Conservation (phyloP, 2,797 vertebrate species). For the Lagodon rhomboides region DNA sequence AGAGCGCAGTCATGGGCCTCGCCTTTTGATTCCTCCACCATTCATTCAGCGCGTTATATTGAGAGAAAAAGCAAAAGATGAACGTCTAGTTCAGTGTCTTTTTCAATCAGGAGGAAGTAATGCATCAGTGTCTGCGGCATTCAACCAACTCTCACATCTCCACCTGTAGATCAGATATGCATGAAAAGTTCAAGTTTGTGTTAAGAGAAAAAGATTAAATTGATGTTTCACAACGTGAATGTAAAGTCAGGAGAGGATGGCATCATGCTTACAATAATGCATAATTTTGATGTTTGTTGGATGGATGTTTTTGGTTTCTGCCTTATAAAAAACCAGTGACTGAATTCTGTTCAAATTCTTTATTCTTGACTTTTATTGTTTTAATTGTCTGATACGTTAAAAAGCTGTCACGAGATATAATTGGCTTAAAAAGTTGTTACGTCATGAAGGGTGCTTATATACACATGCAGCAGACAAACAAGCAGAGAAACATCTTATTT, state of each 20-base stretch:
- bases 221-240: background rate
- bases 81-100: background rate
- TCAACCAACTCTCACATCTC: background rate
- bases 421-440: no score
- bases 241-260: background rate
- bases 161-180: background rate
- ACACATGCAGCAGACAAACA: no score
- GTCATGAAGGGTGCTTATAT: no score
- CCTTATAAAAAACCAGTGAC: background rate
- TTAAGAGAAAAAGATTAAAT: background rate
- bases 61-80: background rate
- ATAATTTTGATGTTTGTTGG: background rate
- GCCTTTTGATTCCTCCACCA: conserved; percentile 30
- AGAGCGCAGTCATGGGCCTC: conserved; percentile 15
- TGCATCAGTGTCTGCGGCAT: conserved; percentile 1
- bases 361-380: background rate
- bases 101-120: background rate
- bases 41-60: background rate
- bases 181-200: background rate
- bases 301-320: background rate
- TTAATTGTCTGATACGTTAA: background rate
- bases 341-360: background rate
- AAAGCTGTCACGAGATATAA: no score
- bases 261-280: background rate
- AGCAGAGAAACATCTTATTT: no score